A percentile compares a stretch with the other conserved stretches of the same genome.
Evolutionary conservation across 2,888 invertebrate genomes (phyloP).

Genomic region (Theretra japonica): DNA sequence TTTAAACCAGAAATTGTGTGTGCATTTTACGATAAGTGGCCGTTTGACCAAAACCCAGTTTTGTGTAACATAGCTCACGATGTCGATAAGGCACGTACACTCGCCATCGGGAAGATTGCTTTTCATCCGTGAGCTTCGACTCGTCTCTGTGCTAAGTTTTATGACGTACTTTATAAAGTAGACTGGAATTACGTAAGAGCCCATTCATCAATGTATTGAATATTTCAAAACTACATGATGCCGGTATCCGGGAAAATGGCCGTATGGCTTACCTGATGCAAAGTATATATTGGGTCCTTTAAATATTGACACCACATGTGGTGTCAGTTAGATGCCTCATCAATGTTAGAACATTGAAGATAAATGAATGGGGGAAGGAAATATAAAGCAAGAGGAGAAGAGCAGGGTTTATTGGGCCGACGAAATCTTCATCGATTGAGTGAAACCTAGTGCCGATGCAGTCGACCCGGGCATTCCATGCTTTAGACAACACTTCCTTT

Average conservation of each 20-base stretch:
- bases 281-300: too few species aligned
- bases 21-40: slow-evolving; percentile 51
- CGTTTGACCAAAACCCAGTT: slow-evolving; percentile 50
- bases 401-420: too few species aligned
- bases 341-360: too few species aligned
- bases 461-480: too few species aligned
- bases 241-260: not conserved
- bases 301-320: too few species aligned
- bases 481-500: too few species aligned
- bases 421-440: too few species aligned
- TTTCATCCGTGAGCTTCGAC: slow-evolving; percentile 28
- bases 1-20: slow-evolving; percentile 28
- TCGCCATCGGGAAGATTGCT: slow-evolving; percentile 30
- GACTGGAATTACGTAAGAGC: not conserved
- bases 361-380: too few species aligned
- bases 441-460: too few species aligned
- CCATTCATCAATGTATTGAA: not conserved
- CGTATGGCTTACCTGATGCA: too few species aligned
- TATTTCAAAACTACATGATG: not conserved
- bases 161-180: slow-evolving; percentile 19
- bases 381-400: too few species aligned
- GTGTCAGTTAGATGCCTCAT: too few species aligned
- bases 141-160: slow-evolving; percentile 18
- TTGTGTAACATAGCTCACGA: slow-evolving; percentile 48
- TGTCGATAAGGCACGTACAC: slow-evolving; percentile 70